These are phyloP conservation scores for Pimpla rufipes DNA, from an alignment of 2,888 invertebrate species.

Conservation along the genomic window DNA sequence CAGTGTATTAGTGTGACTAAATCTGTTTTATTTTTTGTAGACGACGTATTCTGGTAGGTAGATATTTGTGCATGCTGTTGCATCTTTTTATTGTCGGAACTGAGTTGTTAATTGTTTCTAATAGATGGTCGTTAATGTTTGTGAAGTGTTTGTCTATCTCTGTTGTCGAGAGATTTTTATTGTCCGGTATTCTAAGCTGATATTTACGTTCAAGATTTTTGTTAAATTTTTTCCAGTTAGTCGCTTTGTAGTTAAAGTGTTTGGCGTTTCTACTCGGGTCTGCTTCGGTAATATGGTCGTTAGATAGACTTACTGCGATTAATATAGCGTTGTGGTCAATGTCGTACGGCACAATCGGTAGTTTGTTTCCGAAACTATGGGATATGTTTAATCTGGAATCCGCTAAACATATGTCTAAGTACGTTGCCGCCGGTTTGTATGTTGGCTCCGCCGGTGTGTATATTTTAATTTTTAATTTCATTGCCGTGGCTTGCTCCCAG, in stretches of 20 bases:
- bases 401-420: background rate
- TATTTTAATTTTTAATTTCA: background rate
- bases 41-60: background rate
- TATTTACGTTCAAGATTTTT: background rate
- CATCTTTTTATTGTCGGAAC: background rate
- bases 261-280: background rate
- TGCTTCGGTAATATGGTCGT: background rate
- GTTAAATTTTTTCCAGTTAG: background rate
- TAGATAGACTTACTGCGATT: background rate
- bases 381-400: slow-evolving; percentile 1
- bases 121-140: background rate
- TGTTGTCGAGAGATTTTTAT: background rate
- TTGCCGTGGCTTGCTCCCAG: slow-evolving; percentile 32
- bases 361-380: background rate
- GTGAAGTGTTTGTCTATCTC: background rate
- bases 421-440: background rate
- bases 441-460: background rate
- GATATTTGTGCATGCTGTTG: background rate
- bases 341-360: background rate
- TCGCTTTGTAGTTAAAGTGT: slow-evolving; percentile 3
- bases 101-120: background rate
- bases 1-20: background rate
- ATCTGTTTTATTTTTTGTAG: background rate
- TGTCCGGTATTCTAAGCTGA: background rate
- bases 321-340: slow-evolving; percentile 18